Base-by-base conservation (phyloP, 2,113 vertebrate species). In the Cebus imitator region DNA sequence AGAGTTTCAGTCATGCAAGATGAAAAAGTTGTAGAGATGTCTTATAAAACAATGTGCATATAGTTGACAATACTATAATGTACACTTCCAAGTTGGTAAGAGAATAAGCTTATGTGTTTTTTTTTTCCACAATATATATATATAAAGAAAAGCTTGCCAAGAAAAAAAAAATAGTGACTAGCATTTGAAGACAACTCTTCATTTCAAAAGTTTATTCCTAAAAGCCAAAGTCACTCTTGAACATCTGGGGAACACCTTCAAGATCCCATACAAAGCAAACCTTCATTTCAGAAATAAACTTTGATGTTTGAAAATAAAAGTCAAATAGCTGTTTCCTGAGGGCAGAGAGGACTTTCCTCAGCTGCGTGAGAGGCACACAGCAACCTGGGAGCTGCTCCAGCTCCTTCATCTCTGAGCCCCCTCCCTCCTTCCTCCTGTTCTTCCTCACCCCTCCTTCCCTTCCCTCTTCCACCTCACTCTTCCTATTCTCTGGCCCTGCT, bases 251-350 rank as follows among this genome's bases (percentile, higher is more conserved):
- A 94, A 90, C 88, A 94, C 58, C 89, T 97, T 92, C 86, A 93
- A 85, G 83, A 95, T 96, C 55, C 17, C 12, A 97, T 82, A 96
- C 85, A 93, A 96, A 97, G 93, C 88, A 95, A 94, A 83, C 52
- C 89, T 92, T 94, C 91, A 58, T 48, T 91, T 97, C 93, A 89
- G 96, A 96, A 88, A 85, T 82, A 90, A 97, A 89, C 85, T 89
- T 98, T 97, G 93, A 93, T 91, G 95, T 91, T 92, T 61, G 40
- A 91, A 97, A 97, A 97, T 96, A 79, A 97, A 97, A 97, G 93
- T 95, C 82, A 94, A 94, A 94, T 88, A n/a, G 61, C 83, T 94
- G 12, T 93, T 91, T 97, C 73, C 83, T 83, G 40, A 66, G 82
- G 94, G 85, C 88, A 96, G 40, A 94, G 55, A 92, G 78, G 57